These are phyloP conservation scores for Lepidocolaptes lacrymiger DNA, from an alignment of 2,797 vertebrate genomes.

Conservation along the genomic window DNA sequence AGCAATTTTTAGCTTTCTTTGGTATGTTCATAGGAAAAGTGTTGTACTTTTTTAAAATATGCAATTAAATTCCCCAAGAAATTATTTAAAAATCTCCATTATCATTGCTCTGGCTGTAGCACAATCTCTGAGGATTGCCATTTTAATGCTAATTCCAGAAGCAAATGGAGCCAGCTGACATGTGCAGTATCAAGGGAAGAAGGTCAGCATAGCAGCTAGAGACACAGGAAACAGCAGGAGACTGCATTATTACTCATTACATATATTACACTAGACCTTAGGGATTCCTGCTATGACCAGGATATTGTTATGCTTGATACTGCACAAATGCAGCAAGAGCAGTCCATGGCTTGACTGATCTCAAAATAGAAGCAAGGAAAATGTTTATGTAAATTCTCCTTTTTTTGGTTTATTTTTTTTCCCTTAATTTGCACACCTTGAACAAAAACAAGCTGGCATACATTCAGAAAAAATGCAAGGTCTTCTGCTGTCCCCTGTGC, in stretches of 20 bases:
- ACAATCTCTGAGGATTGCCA: constrained; percentile 46
- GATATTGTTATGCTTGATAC: constrained; percentile 11
- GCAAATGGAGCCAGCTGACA: constrained; percentile 57
- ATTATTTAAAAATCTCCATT: background rate
- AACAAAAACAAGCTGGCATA: background rate
- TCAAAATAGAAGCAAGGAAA: background rate
- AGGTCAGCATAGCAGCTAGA: constrained; percentile 24
- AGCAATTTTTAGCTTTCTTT: background rate
- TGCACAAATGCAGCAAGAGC: background rate
- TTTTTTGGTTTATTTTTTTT: background rate
- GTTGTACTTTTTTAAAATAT: background rate
- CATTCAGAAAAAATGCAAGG: background rate
- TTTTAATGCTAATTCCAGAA: constrained; percentile 67
- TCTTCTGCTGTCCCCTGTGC: background rate
- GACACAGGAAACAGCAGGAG: constrained; percentile 52
- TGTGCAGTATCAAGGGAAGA: constrained; percentile 44
- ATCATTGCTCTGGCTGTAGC: constrained; percentile 1
- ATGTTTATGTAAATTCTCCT: background rate
- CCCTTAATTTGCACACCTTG: background rate
- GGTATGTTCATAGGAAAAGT: background rate
- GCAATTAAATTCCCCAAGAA: background rate
- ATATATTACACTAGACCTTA: constrained; percentile 20
- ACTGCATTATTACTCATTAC: constrained; percentile 58
- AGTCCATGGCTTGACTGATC: background rate
- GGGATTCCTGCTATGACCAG: constrained; percentile 17